Percentiles rank a stretch among this genome's conserved stretches.
Conservation (phyloP, 2,113 vertebrate genomes). For the Silurus meridionalis region DNA sequence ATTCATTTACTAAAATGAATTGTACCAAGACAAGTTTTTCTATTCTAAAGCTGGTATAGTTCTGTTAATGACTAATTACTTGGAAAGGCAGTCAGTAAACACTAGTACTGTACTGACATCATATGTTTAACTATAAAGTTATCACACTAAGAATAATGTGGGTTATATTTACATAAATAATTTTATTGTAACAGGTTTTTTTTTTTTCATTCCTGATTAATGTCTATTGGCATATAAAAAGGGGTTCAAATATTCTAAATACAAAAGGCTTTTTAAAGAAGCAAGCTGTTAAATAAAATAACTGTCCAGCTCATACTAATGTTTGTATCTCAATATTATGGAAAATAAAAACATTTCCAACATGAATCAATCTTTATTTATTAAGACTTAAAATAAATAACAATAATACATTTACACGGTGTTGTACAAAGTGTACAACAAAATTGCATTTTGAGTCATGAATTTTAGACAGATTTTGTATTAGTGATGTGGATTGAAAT, state of each 20-base stretch:
- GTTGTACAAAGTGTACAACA: constrained; percentile 62
- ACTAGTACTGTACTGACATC: neutral
- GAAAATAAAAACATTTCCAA: neutral
- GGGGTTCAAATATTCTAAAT: neutral
- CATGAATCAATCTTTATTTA: constrained; percentile 61
- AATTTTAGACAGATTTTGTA: constrained; percentile 40
- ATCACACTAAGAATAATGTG: neutral
- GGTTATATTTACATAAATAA: neutral
- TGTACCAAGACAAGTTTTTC: neutral
- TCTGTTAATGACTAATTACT: neutral
- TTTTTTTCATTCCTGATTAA: neutral
- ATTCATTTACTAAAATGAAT: no score
- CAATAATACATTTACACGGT: constrained; percentile 50
- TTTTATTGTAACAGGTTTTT: neutral
- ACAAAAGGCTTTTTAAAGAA: neutral
- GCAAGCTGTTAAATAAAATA: neutral
- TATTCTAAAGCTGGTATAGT: neutral
- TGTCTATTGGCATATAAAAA: neutral
- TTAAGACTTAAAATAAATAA: constrained; percentile 67
- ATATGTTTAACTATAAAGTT: neutral
- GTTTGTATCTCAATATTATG: neutral
- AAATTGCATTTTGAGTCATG: neutral
- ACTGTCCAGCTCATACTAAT: neutral
- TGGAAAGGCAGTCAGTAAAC: neutral
- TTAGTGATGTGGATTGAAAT: constrained; percentile 1